Base-by-base conservation (phyloP, 2,888 invertebrate genomes). In the Taenaris catops region DNA sequence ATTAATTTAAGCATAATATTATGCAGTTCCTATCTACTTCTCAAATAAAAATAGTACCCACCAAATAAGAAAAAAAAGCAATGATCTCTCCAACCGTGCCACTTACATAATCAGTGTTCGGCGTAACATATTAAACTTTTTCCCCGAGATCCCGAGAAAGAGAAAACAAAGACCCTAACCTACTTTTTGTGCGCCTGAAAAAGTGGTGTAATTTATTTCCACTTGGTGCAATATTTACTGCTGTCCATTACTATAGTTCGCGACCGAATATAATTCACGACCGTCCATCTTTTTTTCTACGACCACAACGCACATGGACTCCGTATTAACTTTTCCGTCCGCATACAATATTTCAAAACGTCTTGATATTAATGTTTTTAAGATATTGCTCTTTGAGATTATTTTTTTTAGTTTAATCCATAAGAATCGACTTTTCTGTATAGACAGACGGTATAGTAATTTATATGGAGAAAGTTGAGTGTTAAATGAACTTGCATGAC, bases 221-320 rank as follows among this genome's bases (percentile, higher is more conserved):
- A 76, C 79, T 76, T 62, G 71, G 73, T 80, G 76, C 79, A 81
- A 84, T 84, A 84, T 84, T 84, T 84, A 83, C 83, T 81, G 83
- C 78, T 83, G 84, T 81, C 84, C 84, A 83, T 84, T 84, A 84
- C 83, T 72, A 72, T 68, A 81, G 83, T 81, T 80, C 81, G 81
- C 84, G 84, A 80, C 83, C 83, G 76, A 71, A 73, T 80, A 81
- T 84, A 80, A 80, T 79, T 84, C 83, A 84, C 73, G 55, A 56
- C 63, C 75, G 79, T 83, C 74, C 74, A 74, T 83, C 79, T 81
- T 81, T 80, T 78, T 79, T 78, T 72, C 63, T 63, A 64, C 52
- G 55, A 53, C 59, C 64, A 58, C 62, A 48, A 63, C 71, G 73
- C 61, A 66, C 65, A 63, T 58, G 55, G 72, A 62, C 63, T 61